Evolutionary conservation across 2,797 vertebrate genomes (phyloP), one percentile per base, ranked within the genome.

Genomic region (Ataeniobius toweri): DNA sequence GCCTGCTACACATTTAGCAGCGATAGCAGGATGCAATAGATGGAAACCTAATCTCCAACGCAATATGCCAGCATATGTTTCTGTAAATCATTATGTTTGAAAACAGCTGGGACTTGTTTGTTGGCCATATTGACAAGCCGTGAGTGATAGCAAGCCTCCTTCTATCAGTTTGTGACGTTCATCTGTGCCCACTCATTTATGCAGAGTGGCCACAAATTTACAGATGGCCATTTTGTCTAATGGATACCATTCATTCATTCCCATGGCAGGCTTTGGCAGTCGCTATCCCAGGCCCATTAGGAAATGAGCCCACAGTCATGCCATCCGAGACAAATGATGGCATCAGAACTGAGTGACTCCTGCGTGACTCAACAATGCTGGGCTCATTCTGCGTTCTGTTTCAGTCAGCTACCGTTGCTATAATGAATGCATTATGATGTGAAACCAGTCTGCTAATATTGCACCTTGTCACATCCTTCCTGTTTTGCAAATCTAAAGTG

Each of bases 141-240:
- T 81, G 86, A 89, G 74, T 81, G 76, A 89, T 81, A 10, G 75
- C 41, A 12, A 78, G 71, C 71, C 78, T 53, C 61, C 70, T 39
- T 83, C 51, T 77, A 83, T 89, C 77, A 67, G 79, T 76, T 75
- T 55, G 76, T 82, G 87, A 82, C 79, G 81, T 90, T 86, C 82
- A 88, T 89, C 85, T 83, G 76, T 74, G 73, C 63, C 74, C 7
- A 75, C 83, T 90, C 76, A 24, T 86, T 90, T 86, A 84, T 78
- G 90, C 81, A 77, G 89, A 93, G 88, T 88, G 91, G 88, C 78
- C 85, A 83, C 92, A 93, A 94, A 95, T 77, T 94, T 94, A 94
- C 82, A 18, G 84, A 91, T 41, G 77, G 83, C 83, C 91, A 90
- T 93, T 93, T 87, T 89, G 79, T 90, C 92, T 95, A 95, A 96